phyloP scores from a whole-genome alignment of 2,797 vertebrate genomes.

The Rachycentron canadum region DNA sequence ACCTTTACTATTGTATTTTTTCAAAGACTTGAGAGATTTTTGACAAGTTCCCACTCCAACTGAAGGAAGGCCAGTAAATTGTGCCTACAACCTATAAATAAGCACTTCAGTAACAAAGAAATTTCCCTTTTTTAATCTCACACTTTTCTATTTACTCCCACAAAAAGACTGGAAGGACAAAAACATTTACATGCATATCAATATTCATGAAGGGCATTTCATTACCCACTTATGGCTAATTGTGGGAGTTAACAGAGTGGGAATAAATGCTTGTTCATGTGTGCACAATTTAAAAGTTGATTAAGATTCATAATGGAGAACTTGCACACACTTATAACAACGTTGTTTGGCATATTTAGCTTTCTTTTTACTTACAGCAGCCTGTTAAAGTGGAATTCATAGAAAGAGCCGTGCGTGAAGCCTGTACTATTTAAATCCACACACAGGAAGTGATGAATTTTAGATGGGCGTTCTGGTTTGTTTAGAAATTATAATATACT shows the following conservation, averaged over 20 bases:
- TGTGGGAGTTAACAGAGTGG: constrained; percentile 57
- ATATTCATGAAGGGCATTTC: constrained; percentile 57
- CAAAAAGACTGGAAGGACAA: constrained; percentile 31
- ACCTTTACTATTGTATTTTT: constrained; percentile 32
- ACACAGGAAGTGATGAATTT: neutral
- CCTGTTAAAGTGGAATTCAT: constrained; percentile 4
- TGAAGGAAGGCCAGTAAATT: constrained; percentile 30
- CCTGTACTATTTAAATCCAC: constrained; percentile 14
- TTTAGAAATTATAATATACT: constrained; percentile 21
- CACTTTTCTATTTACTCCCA: constrained; percentile 12
- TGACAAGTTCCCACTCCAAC: constrained; percentile 20
- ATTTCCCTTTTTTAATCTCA: constrained; percentile 7
- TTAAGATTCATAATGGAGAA: constrained; percentile 41
- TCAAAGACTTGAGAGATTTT: no score
- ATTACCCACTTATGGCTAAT: constrained; percentile 56
- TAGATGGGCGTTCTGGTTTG: neutral
- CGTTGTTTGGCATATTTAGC: neutral
- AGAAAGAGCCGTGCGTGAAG: neutral
- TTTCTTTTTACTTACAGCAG: constrained; percentile 5
- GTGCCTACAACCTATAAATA: constrained; percentile 2
- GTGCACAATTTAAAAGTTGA: constrained; percentile 55
- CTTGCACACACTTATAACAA: constrained; percentile 20
- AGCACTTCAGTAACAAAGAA: neutral
- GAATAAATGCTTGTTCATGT: constrained; percentile 62
- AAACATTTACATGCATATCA: constrained; percentile 40